A percentile compares a stretch with the other conserved stretches of the same genome.
Conservation (phyloP, 2,113 vertebrate genomes). For the Equus przewalskii region DNA sequence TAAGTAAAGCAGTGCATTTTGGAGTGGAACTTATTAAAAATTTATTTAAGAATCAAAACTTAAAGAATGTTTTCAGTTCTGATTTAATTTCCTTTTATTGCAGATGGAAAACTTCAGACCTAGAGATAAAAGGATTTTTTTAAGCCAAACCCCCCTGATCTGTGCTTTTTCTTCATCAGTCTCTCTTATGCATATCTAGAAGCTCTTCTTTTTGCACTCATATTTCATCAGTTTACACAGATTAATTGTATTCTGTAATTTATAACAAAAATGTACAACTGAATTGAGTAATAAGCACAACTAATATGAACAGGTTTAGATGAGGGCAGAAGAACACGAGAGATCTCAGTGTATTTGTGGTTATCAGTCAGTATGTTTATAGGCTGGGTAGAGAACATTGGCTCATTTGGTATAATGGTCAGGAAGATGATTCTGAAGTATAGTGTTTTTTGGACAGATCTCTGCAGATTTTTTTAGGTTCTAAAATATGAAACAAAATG, state of each 20-base stretch:
- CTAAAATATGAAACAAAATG: not conserved
- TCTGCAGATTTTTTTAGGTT: slow-evolving; percentile 15
- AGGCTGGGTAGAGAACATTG: not conserved
- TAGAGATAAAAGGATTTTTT: slow-evolving; percentile 3
- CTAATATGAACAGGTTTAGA: not conserved
- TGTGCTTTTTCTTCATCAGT: not conserved
- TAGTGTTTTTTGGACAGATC: slow-evolving; percentile 1
- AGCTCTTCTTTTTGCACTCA: not conserved
- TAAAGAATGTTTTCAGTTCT: not conserved
- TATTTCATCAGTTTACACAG: slow-evolving; percentile 58
- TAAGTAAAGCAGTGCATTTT: not conserved
- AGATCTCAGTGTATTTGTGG: not conserved
- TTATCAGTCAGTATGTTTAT: slow-evolving; percentile 3
- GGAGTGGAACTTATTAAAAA: slow-evolving; percentile 18
- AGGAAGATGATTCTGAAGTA: not conserved
- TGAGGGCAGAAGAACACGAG: not conserved
- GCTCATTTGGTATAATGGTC: not conserved
- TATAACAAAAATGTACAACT: slow-evolving; percentile 23
- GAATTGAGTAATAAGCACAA: not conserved
- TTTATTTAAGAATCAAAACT: slow-evolving; percentile 13
- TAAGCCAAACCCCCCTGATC: not conserved
- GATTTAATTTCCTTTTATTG: slow-evolving; percentile 31
- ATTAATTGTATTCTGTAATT: slow-evolving; percentile 55
- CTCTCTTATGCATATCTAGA: not conserved
- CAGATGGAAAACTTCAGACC: slow-evolving; percentile 42